Conservation (phyloP, 2,888 invertebrate genomes). For the Mechanitis mazaeus region DNA sequence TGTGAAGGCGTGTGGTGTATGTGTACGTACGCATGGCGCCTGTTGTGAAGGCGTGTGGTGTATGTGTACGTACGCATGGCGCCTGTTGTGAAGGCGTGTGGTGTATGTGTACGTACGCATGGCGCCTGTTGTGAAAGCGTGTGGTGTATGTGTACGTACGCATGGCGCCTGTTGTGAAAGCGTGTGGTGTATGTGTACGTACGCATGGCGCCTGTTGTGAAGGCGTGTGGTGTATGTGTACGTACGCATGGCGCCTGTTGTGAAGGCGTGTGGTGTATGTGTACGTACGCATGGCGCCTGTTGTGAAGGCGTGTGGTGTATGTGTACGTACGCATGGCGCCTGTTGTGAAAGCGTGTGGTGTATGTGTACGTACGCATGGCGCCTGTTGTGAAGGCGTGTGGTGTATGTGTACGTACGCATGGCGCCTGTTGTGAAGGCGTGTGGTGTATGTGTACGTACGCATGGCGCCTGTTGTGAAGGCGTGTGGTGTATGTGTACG, state of each 20-base stretch:
- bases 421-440: no score
- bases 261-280: background rate
- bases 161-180: slow-evolving; percentile 28
- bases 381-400: no score
- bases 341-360: slow-evolving; percentile 34
- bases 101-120: background rate
- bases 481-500: background rate
- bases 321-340: slow-evolving; percentile 15
- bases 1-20: background rate
- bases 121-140: background rate
- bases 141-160: slow-evolving; percentile 3
- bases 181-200: slow-evolving; percentile 29
- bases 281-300: background rate
- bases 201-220: background rate
- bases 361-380: no score
- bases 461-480: no score
- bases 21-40: background rate
- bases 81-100: background rate
- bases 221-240: background rate
- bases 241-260: background rate
- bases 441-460: no score
- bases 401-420: no score
- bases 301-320: background rate
- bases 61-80: background rate
- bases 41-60: background rate